These are phyloP conservation scores for Gryllus bimaculatus DNA, from an alignment of 1,140 invertebrate genomes.

Conservation along the genomic window DNA sequence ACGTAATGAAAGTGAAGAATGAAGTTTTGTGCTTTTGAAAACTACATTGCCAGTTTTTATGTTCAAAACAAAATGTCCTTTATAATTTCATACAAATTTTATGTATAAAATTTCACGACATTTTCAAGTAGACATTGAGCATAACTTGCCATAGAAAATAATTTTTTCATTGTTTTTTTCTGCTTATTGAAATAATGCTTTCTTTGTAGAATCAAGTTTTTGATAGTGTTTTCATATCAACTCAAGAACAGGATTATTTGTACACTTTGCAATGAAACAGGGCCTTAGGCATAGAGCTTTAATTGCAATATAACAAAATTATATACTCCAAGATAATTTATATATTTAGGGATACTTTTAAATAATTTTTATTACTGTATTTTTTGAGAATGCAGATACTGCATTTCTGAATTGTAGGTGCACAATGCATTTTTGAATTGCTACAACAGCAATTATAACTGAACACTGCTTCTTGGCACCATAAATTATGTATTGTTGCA, in stretches of 20 bases:
- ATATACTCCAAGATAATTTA: background rate
- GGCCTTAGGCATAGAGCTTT: constrained; percentile 10
- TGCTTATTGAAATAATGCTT: background rate
- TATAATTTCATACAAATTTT: background rate
- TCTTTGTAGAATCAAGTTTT: background rate
- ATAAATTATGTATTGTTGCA: background rate
- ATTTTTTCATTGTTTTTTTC: background rate
- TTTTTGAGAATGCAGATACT: background rate
- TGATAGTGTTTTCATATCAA: background rate
- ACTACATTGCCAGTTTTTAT: background rate
- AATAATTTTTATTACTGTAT: constrained; percentile 6
- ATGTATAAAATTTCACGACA: background rate
- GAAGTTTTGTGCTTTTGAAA: background rate
- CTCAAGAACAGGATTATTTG: constrained; percentile 7
- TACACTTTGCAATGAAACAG: constrained; percentile 15
- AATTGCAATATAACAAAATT: constrained; percentile 9
- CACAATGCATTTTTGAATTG: background rate
- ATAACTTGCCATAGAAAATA: background rate
- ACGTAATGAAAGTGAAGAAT: no score
- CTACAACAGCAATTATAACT: background rate
- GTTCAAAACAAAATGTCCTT: background rate
- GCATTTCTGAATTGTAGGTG: constrained; percentile 8
- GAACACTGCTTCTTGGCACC: constrained; percentile 11
- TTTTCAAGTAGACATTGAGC: background rate
- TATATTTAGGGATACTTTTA: background rate